phyloP scores from a whole-genome alignment of 2,113 vertebrate species.

The Chionis minor region DNA sequence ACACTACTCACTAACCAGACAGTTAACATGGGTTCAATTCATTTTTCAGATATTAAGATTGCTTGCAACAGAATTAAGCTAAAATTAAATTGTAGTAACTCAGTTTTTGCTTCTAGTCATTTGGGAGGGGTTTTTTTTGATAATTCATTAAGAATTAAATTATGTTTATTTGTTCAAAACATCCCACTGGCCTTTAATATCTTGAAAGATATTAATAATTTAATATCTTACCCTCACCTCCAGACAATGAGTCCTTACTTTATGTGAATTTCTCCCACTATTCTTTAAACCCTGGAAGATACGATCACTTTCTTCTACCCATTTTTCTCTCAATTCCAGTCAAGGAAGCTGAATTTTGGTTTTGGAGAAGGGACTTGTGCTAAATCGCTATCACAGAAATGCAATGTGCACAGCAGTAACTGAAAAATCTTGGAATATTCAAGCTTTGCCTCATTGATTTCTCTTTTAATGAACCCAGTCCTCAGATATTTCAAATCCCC shows the following conservation, averaged over 20 bases:
- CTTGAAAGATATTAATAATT: slow-evolving; percentile 16
- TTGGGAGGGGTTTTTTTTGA: not conserved
- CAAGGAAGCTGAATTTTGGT: not conserved
- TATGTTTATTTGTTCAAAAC: slow-evolving; percentile 45
- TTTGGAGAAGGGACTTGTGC: not conserved
- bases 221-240: not conserved
- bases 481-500: not conserved
- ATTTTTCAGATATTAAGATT: slow-evolving; percentile 3
- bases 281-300: not conserved
- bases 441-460: not conserved
- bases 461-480: not conserved
- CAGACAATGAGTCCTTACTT: not conserved
- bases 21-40: not conserved
- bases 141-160: slow-evolving; percentile 43
- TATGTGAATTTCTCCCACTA: not conserved
- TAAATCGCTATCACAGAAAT: not conserved
- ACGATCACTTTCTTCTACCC: not conserved
- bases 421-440: not conserved
- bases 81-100: slow-evolving; percentile 34
- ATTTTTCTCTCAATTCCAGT: not conserved
- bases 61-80: not conserved
- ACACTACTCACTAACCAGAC: not conserved
- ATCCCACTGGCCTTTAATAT: slow-evolving; percentile 17
- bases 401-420: not conserved
- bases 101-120: slow-evolving; percentile 2